A percentile compares a stretch with the other conserved stretches of the same genome.
Evolutionary conservation across 2,113 vertebrate species (phyloP).

Genomic region (Paramisgurnus dabryanus): DNA sequence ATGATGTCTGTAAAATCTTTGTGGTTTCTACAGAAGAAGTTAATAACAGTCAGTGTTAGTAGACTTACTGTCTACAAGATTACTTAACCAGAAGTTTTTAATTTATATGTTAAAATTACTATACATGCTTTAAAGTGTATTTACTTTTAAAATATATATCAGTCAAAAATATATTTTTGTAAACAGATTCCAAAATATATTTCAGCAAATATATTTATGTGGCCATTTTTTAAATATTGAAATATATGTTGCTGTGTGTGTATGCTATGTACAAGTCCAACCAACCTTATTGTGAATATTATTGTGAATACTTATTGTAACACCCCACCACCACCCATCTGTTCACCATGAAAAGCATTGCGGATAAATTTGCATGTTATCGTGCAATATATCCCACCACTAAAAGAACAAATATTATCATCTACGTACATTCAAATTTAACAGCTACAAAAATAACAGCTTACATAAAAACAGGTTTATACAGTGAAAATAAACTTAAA

Average conservation of each 20-base stretch:
- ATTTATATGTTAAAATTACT: background rate
- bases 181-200: no score
- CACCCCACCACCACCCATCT: background rate
- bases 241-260: no score
- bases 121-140: background rate
- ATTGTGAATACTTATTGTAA: no score
- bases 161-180: no score
- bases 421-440: constrained; percentile 41
- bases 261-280: no score
- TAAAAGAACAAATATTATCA: constrained; percentile 47
- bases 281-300: no score
- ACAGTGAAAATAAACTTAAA: background rate
- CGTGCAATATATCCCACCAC: constrained; percentile 1
- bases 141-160: no score
- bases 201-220: background rate
- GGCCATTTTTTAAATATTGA: background rate
- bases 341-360: background rate
- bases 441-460: background rate
- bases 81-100: no score
- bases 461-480: background rate
- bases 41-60: background rate
- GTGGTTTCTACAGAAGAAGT: background rate
- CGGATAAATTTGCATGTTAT: constrained; percentile 46
- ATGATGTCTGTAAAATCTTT: background rate
- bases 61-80: background rate